These are phyloP conservation scores for Syngnathus scovelli DNA, from an alignment of 2,113 vertebrate genomes.

Conservation along the genomic window DNA sequence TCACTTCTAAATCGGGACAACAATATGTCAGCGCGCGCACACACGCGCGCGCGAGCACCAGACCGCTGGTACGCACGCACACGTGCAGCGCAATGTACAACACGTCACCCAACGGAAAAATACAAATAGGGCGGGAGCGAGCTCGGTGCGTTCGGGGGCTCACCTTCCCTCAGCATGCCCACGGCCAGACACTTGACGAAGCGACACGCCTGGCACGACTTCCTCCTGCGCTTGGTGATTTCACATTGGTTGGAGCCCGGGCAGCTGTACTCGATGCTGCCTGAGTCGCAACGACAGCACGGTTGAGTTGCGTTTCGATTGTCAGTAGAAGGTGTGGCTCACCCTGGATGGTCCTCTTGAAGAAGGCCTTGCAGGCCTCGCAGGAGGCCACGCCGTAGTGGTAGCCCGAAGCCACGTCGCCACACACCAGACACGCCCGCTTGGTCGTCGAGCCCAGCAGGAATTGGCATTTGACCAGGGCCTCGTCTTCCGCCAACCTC, in stretches of 20 bases:
- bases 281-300: conserved; percentile 30
- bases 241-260: conserved; percentile 72
- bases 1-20: conserved; percentile 70
- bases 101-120: conserved; percentile 3
- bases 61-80: conserved; percentile 26
- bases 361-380: conserved; percentile 75
- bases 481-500: conserved; percentile 57
- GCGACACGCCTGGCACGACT: conserved; percentile 74
- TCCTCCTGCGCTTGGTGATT: conserved; percentile 72
- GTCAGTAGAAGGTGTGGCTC: conserved; percentile 11
- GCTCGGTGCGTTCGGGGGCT: conserved; percentile 16
- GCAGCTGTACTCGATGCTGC: conserved; percentile 75
- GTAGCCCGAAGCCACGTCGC: conserved; percentile 70
- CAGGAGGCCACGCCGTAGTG: conserved; percentile 74
- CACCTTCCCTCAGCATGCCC: conserved; percentile 74
- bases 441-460: conserved; percentile 82
- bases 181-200: conserved; percentile 71
- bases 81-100: neutral
- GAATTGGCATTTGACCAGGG: conserved; percentile 73
- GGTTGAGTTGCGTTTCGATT: no score
- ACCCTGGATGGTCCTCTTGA: conserved; percentile 77
- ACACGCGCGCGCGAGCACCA: conserved; percentile 44
- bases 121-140: conserved; percentile 5
- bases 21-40: conserved; percentile 55
- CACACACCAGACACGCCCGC: conserved; percentile 70